Percentiles rank a stretch among this genome's conserved stretches.
These are phyloP conservation scores for Pollenia angustigena DNA, from an alignment of 2,888 invertebrate species.

Conservation along the genomic window DNA sequence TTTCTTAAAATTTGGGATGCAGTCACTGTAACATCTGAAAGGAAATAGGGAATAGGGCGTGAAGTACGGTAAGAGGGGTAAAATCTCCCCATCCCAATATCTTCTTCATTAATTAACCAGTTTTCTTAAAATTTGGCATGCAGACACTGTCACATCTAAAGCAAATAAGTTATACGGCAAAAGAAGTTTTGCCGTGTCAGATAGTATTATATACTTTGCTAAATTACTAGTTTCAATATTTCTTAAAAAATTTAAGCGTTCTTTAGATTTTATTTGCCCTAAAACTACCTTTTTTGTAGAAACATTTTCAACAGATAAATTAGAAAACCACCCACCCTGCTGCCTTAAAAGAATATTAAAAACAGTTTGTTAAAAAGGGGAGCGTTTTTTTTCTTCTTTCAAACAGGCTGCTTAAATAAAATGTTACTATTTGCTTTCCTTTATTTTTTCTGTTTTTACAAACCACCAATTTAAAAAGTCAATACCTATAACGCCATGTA, in stretches of 20 bases:
- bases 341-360: not conserved
- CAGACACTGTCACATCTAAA: no score
- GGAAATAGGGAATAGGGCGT: no score
- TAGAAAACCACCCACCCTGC: not conserved
- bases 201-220: no score
- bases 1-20: no score
- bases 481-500: not conserved
- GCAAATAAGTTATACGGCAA: no score
- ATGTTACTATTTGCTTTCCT: not conserved
- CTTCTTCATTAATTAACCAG: no score
- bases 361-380: not conserved
- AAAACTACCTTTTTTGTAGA: not conserved
- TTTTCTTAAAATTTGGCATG: no score
- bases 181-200: no score
- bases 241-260: not conserved
- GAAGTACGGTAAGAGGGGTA: no score
- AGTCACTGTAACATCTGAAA: no score
- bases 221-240: no score
- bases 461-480: conserved; percentile 30
- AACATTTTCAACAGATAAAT: conserved; percentile 12
- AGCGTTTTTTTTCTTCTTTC: not conserved
- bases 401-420: not conserved
- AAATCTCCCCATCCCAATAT: no score
- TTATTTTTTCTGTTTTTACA: not conserved
- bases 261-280: not conserved